Conservation (phyloP, 1,140 invertebrate species). For the Panonychus citri region DNA sequence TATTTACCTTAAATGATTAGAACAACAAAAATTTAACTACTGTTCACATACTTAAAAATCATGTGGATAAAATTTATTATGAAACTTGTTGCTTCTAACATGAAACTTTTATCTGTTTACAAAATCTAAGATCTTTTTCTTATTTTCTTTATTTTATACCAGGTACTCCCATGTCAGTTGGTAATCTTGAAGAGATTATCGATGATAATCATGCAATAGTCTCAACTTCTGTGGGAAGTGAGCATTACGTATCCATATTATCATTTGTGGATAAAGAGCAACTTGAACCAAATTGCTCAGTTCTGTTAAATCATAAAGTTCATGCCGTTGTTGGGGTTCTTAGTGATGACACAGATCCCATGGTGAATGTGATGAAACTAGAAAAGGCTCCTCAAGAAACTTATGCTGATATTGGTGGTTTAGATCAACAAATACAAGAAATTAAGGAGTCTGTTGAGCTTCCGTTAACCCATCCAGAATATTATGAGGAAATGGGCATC, state of each 20-base stretch:
- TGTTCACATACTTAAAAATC: not conserved
- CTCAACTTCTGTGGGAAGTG: conserved; percentile 94
- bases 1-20: not conserved
- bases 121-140: not conserved
- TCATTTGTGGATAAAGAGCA: conserved; percentile 99
- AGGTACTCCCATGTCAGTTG: conserved; percentile 91
- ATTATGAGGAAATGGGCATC: conserved; percentile 99
- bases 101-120: not conserved
- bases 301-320: conserved; percentile 90
- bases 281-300: conserved; percentile 93
- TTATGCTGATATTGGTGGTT: conserved; percentile 96
- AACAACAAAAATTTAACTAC: not conserved
- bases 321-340: conserved; percentile 97
- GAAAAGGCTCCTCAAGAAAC: conserved; percentile 99
- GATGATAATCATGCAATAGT: conserved; percentile 99
- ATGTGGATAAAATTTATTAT: not conserved
- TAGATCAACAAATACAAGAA: conserved; percentile 99
- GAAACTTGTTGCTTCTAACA: not conserved
- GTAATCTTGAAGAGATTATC: conserved; percentile 97
- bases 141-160: not conserved
- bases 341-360: conserved; percentile 98
- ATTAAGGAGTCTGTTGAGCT: conserved; percentile 98
- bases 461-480: conserved; percentile 95
- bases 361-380: conserved; percentile 99
- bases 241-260: conserved; percentile 97